Evolutionary conservation across 1,140 invertebrate genomes (phyloP).

Genomic region (Patella vulgata): DNA sequence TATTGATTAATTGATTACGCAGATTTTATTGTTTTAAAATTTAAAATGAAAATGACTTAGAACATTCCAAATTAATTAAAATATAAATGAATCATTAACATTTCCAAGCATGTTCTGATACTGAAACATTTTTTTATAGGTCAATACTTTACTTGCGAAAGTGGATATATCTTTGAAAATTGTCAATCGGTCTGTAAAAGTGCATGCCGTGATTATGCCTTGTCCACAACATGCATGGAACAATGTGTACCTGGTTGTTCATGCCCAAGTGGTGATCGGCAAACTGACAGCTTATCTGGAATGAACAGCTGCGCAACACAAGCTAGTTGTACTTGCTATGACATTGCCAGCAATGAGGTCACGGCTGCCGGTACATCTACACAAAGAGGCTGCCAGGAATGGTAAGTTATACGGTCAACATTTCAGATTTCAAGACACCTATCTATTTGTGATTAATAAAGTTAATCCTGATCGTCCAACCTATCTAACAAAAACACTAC

Average conservation of each 20-base stretch:
- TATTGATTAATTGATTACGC: no score
- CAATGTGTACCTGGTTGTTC: constrained; percentile 39
- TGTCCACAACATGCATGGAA: constrained; percentile 18
- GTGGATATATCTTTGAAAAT: neutral
- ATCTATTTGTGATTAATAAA: no score
- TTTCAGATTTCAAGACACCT: no score
- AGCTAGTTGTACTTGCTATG: constrained; percentile 78
- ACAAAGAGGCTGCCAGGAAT: constrained; percentile 10
- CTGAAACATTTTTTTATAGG: no score
- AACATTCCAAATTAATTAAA: no score
- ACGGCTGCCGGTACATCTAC: constrained; percentile 1
- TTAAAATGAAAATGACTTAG: no score
- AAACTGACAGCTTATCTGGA: constrained; percentile 68
- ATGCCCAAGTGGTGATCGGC: constrained; percentile 23
- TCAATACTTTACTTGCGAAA: no score
- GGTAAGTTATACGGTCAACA: constrained; percentile 18
- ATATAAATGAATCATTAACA: no score
- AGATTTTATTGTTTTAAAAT: no score
- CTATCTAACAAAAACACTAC: no score
- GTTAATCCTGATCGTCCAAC: no score
- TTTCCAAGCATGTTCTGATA: no score
- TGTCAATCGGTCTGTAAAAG: constrained; percentile 23
- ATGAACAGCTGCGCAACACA: constrained; percentile 76
- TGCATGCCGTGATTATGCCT: constrained; percentile 26
- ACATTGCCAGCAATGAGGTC: constrained; percentile 70